Evolutionary conservation across 2,888 invertebrate genomes (phyloP), one percentile per base, ranked within the genome.

Genomic region (Deilephila porcellus): DNA sequence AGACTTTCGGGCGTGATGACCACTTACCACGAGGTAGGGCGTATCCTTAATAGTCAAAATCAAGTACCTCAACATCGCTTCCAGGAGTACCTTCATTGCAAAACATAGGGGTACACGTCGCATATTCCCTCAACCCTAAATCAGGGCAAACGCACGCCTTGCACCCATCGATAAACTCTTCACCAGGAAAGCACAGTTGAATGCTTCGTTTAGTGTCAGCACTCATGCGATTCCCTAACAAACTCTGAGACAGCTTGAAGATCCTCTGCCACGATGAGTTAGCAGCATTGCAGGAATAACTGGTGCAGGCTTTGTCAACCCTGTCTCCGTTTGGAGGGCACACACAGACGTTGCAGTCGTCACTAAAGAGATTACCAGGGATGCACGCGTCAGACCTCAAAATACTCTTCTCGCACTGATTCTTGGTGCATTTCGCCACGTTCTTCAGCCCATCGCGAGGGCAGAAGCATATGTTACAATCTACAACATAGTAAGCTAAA

Each of bases 141-240:
- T 93, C 93, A 2, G 94, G 90, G 76, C 95, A 95, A 0, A 90
- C 80, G 77, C 95, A 95, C 1, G 90, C 79, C 70, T 93, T 93
- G 75, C 95, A 95, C 0, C 88, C 94, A 1, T 84, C 77, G 19
- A 85, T 84, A 76, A 91, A 95, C 76, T 92, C 90, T 75, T 94
- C 93, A 0, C 93, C 93, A 8, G 93, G 93, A 73, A 92, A 93
- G 75, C 94, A 94, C 0, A 89, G 77, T 17, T 93, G 90, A 25
- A 93, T 80, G 75, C 82, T 88, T 71, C 89, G 84, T 0, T 83
- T 81, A 0, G 81, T 79, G 2, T 86, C 83, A 4, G 84, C 82
- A 1, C 79, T 45, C 1, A 81, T 71, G n/a, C 83, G 80, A 25
- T 85, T 86, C 8, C 83, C 83, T 19, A 89, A 63, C 29, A 92